These are phyloP conservation scores for Hucho hucho DNA, from an alignment of 2,113 vertebrate genomes.

Conservation along the genomic window DNA sequence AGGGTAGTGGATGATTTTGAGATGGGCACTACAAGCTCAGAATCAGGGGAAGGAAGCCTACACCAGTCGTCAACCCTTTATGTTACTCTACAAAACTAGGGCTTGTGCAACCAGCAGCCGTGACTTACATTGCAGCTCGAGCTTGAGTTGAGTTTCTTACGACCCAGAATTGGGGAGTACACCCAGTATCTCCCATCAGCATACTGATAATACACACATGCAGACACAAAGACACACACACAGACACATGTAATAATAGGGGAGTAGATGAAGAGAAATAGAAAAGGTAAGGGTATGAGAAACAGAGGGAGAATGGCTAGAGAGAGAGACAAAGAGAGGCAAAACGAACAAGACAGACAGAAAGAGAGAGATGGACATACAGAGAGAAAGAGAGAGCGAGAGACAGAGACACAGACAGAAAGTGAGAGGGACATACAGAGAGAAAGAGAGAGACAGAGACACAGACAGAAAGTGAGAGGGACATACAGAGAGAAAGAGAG, in stretches of 20 bases:
- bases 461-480: neutral
- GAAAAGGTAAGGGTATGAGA: conserved; percentile 3
- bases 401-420: neutral
- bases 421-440: neutral
- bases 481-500: neutral
- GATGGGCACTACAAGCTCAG: too few species aligned
- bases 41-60: too few species aligned
- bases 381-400: neutral
- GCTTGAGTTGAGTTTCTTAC: conserved; percentile 76
- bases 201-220: conserved; percentile 76
- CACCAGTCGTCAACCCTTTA: too few species aligned
- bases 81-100: neutral
- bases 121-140: conserved; percentile 71
- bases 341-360: neutral
- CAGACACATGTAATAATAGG: neutral
- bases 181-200: conserved; percentile 94
- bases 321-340: neutral
- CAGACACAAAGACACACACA: conserved; percentile 1
- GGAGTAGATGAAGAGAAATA: neutral
- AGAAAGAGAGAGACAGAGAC: neutral
- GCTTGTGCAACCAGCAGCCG: neutral
- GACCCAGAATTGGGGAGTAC: conserved; percentile 86
- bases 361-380: neutral
- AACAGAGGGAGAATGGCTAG: neutral
- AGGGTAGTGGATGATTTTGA: too few species aligned